Evolutionary conservation across 2,888 invertebrate species (phyloP), one percentile per base, ranked within the genome.

Genomic region (Scaptomyza flava): DNA sequence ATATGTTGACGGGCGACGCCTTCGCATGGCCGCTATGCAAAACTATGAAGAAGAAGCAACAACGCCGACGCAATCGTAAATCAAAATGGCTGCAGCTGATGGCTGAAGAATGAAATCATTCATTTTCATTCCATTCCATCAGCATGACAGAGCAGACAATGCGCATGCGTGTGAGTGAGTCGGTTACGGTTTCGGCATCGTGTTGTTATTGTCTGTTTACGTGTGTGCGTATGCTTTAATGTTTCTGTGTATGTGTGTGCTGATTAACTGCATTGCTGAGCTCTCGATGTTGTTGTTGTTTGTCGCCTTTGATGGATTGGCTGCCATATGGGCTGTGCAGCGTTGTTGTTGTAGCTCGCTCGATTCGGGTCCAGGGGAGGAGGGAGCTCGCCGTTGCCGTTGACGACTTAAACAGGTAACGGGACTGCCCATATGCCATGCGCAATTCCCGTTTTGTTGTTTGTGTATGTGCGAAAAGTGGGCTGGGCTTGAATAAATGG

Each of bases 41-140:
- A 72, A 72, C 73, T 60, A 51, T 50, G 38, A 59, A 64, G 27
- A 54, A 52, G 59, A 23, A 20, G 50, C 59, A 56, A 17, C 60
- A 34, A 56, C 63, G 52, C 62, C 79, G 66, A 69, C 61, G 87
- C 67, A 74, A 81, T 87, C 91, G 91, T 92, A 91, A 91, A 91
- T 91, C 92, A 91, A 92, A 92, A 91, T 92, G 91, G 91, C 91
- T 91, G 82, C 81, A 83, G 64, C 78, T 81, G 91, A 90, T 90
- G 85, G 88, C 73, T 82, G 81, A 77, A 79, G 85, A 87, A 79
- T 78, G 78, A 79, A 87, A 86, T 81, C 76, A 81, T 79, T 82
- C 82, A 82, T 83, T 75, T 77, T 72, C 69, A 67, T 76, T 74
- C 72, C 77, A 75, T 68, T 72, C 67, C 68, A 59, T 65, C 56